Evolutionary conservation across 2,113 vertebrate genomes (phyloP), one percentile per base, ranked within the genome.

Genomic region (Hyla sarda): DNA sequence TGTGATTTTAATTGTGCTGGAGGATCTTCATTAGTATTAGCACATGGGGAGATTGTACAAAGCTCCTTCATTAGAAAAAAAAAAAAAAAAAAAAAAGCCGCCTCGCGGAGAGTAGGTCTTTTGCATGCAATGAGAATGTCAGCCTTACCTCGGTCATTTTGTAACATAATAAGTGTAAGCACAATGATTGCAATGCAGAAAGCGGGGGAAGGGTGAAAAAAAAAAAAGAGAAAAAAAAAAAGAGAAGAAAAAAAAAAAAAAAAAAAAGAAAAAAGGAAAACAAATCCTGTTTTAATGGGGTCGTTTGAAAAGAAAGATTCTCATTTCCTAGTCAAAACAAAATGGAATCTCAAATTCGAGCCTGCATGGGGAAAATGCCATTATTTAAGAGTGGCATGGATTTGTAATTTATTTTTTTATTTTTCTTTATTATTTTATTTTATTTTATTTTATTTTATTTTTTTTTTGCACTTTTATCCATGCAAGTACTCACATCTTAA

Each of bases 21-120:
- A 96, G 96, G 96, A 97, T 98, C 96, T 97, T 98, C 97, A 97
- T 98, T 98, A 98, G 96, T 94, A 92, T 95, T 94, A 95, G 93
- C 93, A 94, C 94, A 96, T 95, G 94, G 92, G 89, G 93, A 93
- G 93, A 92, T 91, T 93, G 94, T 95, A 96, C 94, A 95, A 94
- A 95, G 95, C 93, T 93, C 93, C 93, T 96, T 97, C 95, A 96
- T 95, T 98, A 98, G 94, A 88, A 0, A 11, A 34, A 72, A 72
- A 87, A 85, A 91, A 88, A 92, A 72, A 72, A 87, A 85, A 91
- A 88, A 92, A 94, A 67, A 67, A 94, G 91, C 92, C 87, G 91
- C 92, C 92, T 92, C 92, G 92, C 96, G n/a, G n/a, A 92, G 92
- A 94, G 94, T 92, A 93, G 96, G 93, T 96, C 94, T 95, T 96